Evolutionary conservation across 2,888 invertebrate genomes (phyloP), one percentile per base, ranked within the genome.

Genomic region (Quadroppia sp.): DNA sequence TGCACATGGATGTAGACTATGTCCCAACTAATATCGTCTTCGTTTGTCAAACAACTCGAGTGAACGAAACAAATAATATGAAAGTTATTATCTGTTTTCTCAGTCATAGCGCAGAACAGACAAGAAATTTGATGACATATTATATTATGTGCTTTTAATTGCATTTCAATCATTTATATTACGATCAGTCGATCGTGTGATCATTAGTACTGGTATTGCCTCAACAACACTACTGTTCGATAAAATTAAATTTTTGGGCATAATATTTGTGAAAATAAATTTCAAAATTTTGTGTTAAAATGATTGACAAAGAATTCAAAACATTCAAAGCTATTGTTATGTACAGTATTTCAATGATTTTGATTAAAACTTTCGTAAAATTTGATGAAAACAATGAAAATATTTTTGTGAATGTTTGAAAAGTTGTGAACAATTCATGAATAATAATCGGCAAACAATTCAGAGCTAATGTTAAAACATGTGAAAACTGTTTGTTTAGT

Each of bases 131-230:
- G 23, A 69, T 45, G 40, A 69, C 69, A 69, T 69, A n/a, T n/a
- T n/a, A n/a, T n/a, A n/a, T 69, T 69, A 69, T 69, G 40, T 23
- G 25, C n/a, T 45, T 69, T 69, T 69, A 69, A 42, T 69, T 69
- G 69, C 20, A 30, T 56, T 53, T 59, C 61, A 64, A 64, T 64
- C 61, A 36, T 36, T 28, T 30, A 17, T 28, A 56, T 56, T 28
- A 28, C 56, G 56, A 23, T 56, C 56, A 56, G 28, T 15, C 17
- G 17, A 56, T 56, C 56, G 28, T 13, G 1, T 4, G 15, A 25
- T 28, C 17, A 56, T 30, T 28, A 9, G 0, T 25, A 53, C 11
- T 30, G 17, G 9, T 36, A 36, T 36, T 36, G 45, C 6, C 11
- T 28, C 56, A 56, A 13, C 28, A 56, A 30, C n/a, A n/a, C n/a